Evolutionary conservation across 2,888 invertebrate species (phyloP).

Genomic region (Spilosoma lubricipeda): DNA sequence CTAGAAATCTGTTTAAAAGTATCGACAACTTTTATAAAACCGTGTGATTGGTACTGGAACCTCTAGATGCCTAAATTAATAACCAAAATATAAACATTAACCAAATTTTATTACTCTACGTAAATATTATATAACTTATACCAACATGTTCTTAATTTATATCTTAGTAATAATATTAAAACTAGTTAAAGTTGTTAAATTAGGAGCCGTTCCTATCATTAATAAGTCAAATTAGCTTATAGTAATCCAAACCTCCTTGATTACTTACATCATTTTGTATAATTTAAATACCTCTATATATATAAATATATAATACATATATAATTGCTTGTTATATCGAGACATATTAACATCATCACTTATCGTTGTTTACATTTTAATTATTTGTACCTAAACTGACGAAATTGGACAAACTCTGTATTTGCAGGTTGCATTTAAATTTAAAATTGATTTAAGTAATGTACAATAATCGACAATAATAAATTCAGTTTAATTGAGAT

Average conservation of each 20-base stretch:
- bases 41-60: neutral
- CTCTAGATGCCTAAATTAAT: neutral
- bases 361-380: too few relatives aligned
- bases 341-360: too few relatives aligned
- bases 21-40: neutral
- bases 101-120: too few relatives aligned
- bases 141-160: too few relatives aligned
- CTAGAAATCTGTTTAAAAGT: neutral
- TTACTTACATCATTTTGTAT: too few relatives aligned
- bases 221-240: neutral
- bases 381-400: too few relatives aligned
- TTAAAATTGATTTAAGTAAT: neutral
- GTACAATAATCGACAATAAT: constrained; percentile 59
- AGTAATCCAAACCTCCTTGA: too few relatives aligned
- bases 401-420: neutral
- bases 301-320: too few relatives aligned
- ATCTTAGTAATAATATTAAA: too few relatives aligned
- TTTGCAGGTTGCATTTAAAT: neutral
- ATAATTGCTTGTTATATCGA: too few relatives aligned
- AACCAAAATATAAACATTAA: neutral
- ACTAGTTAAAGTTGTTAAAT: neutral
- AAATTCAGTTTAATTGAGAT: constrained; percentile 69
- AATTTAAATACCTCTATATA: too few relatives aligned
- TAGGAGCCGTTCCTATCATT: neutral
- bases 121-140: too few relatives aligned